phyloP scores from a whole-genome alignment of 2,113 vertebrate species.

The Tapirus terrestris region DNA sequence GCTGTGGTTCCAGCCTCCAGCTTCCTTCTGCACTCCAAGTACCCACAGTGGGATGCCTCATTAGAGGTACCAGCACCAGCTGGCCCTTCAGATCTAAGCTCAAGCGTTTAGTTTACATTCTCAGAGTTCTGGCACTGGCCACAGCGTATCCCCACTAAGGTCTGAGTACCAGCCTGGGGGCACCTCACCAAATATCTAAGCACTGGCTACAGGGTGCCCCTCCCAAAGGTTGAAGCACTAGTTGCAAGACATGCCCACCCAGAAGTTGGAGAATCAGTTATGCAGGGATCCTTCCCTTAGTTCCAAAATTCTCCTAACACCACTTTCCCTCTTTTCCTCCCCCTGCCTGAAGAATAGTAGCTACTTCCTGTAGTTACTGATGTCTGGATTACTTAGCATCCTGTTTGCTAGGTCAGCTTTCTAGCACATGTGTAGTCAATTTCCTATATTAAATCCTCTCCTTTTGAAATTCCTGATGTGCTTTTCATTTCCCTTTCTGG shows the following conservation, averaged over 20 bases:
- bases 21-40: background rate
- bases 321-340: background rate
- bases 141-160: background rate
- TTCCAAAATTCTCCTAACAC: background rate
- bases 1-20: background rate
- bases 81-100: background rate
- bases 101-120: background rate
- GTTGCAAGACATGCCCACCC: background rate
- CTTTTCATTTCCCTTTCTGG: background rate
- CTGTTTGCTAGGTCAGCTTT: background rate
- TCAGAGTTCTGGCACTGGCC: background rate
- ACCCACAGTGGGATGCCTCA: fast-evolving
- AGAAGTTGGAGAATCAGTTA: background rate
- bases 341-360: background rate
- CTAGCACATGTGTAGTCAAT: background rate
- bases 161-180: background rate
- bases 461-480: background rate
- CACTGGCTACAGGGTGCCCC: background rate
- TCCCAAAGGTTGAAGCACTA: background rate
- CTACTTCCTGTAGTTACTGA: background rate
- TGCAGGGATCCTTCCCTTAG: background rate
- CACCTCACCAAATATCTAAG: background rate
- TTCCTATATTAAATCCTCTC: background rate
- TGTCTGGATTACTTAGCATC: background rate
- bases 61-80: no score